Percentiles rank a stretch among this genome's conserved stretches.
Evolutionary conservation across 2,888 invertebrate genomes (phyloP).

Genomic region (Gymnosoma rotundatum): DNA sequence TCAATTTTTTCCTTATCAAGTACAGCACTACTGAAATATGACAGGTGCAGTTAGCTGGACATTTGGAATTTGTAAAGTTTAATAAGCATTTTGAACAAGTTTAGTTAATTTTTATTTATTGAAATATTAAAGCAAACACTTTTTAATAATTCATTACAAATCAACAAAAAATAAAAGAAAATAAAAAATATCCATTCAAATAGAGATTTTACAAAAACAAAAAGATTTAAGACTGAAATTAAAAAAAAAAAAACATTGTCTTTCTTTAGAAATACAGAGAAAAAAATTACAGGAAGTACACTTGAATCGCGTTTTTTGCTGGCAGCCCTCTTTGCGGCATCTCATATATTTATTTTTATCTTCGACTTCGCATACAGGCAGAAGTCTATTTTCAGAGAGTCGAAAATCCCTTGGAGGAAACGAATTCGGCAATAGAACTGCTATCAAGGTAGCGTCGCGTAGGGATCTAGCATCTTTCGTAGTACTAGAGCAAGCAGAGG

Average conservation of each 20-base stretch:
- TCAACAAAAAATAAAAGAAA: not conserved
- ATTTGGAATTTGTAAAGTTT: not conserved
- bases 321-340: too few species aligned
- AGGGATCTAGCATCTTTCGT: conserved; percentile 4
- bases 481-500: conserved; percentile 12
- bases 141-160: not conserved
- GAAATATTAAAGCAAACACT: not conserved
- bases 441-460: not conserved
- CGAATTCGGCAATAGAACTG: not conserved
- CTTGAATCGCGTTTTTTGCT: conserved; percentile 18
- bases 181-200: too few species aligned
- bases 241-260: conserved; percentile 2
- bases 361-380: too few species aligned
- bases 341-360: too few species aligned
- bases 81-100: not conserved
- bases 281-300: conserved; percentile 14
- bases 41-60: not conserved
- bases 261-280: conserved; percentile 2
- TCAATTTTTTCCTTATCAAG: not conserved
- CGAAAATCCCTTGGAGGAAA: conserved; percentile 3
- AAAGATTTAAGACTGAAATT: conserved; percentile 6
- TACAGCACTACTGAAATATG: not conserved
- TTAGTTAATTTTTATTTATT: not conserved
- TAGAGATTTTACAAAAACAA: not conserved
- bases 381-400: not conserved